Base-by-base conservation (phyloP, 2,797 vertebrate species). In the Lepus oiostolus region DNA sequence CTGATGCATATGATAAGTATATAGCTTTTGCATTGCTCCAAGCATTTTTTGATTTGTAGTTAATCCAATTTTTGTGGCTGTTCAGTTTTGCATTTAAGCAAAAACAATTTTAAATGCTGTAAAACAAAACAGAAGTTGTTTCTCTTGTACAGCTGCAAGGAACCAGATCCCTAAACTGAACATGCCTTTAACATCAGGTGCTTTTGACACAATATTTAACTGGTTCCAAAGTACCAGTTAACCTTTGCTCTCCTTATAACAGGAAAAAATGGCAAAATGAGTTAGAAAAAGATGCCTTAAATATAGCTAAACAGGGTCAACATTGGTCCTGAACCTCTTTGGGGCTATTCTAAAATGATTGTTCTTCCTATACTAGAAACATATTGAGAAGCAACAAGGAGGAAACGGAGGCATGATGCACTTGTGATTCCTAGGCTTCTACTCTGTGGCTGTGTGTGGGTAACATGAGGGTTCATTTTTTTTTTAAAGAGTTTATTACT, bases 151-250 rank as follows among this genome's bases (percentile, higher is more conserved):
- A 86, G 35, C 0, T 54, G 5, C 22, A 87, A 89, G 17, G 68
- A 82, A 68, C 2, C 22, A 83, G 47, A 83, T 81, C 93, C 80
- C 28, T 47, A 35, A 71, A 89, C n/a, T 74, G 42, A 91, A 81
- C 35, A 75, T 70, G 30, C 0, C 3, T 80, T 81, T 95, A 38
- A 71, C 76, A 92, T 76, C 58, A 60, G 24, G n/a, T 74, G 5
- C 28, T 84, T 91, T 70, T 84, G 80, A 95, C 72, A 92, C 22
- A 86, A 81, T 90, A 95, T 86, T 95, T 90, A 90, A 70, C 65
- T 76, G 38, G 8, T 86, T 95, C 75, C 83, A 50, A 93, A 90
- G 50, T 89, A 74, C 90, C n/a, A 71, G 9, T 26, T 88, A 87
- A 90, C 5, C 58, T 96, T 88, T 75, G 47, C 32, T 62, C 14